These are phyloP conservation scores for Bryconaethiops microstoma DNA, from an alignment of 2,797 vertebrate genomes.

Conservation along the genomic window DNA sequence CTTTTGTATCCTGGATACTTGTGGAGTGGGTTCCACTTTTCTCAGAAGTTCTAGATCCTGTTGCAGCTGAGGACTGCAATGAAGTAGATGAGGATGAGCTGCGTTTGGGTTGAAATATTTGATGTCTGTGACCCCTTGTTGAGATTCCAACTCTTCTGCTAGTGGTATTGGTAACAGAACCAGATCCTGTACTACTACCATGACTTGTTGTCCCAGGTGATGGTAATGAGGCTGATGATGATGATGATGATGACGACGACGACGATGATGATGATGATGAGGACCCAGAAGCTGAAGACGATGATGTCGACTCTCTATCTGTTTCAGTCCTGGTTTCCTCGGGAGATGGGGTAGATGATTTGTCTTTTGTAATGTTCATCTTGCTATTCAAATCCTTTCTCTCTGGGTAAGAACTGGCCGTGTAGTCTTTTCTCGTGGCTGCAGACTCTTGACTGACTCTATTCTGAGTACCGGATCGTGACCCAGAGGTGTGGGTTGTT, in stretches of 20 bases:
- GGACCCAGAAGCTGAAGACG: slow-evolving; percentile 13
- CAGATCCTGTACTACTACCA: slow-evolving; percentile 53
- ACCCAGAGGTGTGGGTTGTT: slow-evolving; percentile 33
- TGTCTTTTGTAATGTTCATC: slow-evolving; percentile 52
- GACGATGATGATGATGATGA: slow-evolving; percentile 18
- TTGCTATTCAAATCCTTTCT: slow-evolving; percentile 61
- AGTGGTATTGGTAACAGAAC: slow-evolving; percentile 61
- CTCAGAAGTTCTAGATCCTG: slow-evolving; percentile 59
- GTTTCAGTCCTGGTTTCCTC: slow-evolving; percentile 61
- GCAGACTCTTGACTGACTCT: slow-evolving; percentile 64
- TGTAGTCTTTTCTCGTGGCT: slow-evolving; percentile 64
- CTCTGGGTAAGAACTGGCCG: slow-evolving; percentile 60
- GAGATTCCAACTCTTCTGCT: slow-evolving; percentile 65
- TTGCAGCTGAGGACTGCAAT: slow-evolving; percentile 59
- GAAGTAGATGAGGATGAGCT: slow-evolving; percentile 57
- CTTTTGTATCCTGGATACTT: slow-evolving; percentile 51
- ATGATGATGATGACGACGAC: slow-evolving; percentile 12
- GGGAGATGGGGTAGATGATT: slow-evolving; percentile 59
- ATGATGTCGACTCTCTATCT: slow-evolving; percentile 50
- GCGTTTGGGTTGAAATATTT: slow-evolving; percentile 65
- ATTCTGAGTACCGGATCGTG: slow-evolving; percentile 45
- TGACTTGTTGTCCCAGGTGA: slow-evolving; percentile 54
- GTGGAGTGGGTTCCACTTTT: slow-evolving; percentile 46
- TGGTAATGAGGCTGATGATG: slow-evolving; percentile 20
- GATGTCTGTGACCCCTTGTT: slow-evolving; percentile 65